Percentiles rank a stretch among this genome's conserved stretches.
Evolutionary conservation across 30 jellyfish, hydroid and myxozoan genomes (phyloP).

Genomic region (Aurelia sp.): DNA sequence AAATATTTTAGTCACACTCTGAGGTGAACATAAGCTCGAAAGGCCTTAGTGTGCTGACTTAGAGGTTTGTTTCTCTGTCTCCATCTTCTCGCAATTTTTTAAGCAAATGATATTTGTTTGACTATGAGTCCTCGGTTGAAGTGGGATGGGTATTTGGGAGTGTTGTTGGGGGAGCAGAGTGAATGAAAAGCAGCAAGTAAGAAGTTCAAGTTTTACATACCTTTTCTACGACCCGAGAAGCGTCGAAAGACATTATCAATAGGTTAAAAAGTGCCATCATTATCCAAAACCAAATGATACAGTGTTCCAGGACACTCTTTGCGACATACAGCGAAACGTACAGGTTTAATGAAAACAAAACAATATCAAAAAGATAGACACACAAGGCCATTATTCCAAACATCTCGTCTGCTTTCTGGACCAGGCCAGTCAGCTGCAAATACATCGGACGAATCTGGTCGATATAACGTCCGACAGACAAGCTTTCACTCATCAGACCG

Average conservation of each 20-base stretch:
- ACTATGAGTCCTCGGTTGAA: no score
- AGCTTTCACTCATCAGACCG: neutral
- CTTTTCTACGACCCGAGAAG: conserved; percentile 61
- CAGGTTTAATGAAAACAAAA: conserved; percentile 37
- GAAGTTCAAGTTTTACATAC: neutral
- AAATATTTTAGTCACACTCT: no score
- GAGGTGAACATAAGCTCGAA: no score
- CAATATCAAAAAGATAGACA: conserved; percentile 50
- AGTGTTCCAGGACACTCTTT: conserved; percentile 20
- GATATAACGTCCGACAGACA: conserved; percentile 17
- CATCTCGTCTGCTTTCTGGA: conserved; percentile 32
- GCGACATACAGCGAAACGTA: conserved; percentile 26
- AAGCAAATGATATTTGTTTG: no score
- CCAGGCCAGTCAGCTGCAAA: conserved; percentile 40
- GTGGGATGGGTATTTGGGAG: no score
- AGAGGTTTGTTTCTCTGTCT: no score
- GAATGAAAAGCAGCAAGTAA: no score
- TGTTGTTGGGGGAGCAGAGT: no score
- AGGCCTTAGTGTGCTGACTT: no score
- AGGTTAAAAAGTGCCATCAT: conserved; percentile 17
- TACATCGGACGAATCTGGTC: conserved; percentile 40
- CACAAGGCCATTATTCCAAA: conserved; percentile 51
- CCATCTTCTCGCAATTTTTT: no score
- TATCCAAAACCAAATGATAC: conserved; percentile 24
- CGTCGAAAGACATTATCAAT: conserved; percentile 28